Evolutionary conservation across 2,888 invertebrate genomes (phyloP).

Genomic region (Drosophila mercatorum): DNA sequence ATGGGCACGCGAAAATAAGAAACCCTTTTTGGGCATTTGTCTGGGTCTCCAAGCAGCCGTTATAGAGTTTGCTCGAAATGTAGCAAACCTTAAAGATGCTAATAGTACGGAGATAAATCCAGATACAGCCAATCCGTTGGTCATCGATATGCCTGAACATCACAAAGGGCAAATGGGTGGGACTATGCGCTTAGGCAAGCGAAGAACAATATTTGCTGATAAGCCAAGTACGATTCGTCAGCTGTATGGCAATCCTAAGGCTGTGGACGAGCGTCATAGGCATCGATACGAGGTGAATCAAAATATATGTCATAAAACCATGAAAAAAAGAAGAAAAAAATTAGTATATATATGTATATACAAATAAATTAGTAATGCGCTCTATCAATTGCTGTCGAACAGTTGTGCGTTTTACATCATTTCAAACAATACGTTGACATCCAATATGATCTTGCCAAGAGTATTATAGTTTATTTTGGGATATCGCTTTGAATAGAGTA

Average conservation of each 20-base stretch:
- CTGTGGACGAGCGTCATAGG: conserved; percentile 96
- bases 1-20: conserved; percentile 95
- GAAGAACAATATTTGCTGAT: conserved; percentile 92
- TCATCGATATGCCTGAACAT: conserved; percentile 99
- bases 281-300: conserved; percentile 99
- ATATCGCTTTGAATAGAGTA: conserved; percentile 5
- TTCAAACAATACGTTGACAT: conserved; percentile 16
- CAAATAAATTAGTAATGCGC: neutral
- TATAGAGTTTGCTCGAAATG: conserved; percentile 96
- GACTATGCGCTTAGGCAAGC: conserved; percentile 98
- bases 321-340: too few relatives aligned
- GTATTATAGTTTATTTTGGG: conserved; percentile 6
- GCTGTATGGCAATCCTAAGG: conserved; percentile 91
- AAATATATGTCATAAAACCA: too few relatives aligned
- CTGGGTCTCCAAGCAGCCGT: conserved; percentile 99
- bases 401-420: neutral
- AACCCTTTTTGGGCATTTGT: conserved; percentile 98
- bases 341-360: neutral
- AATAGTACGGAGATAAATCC: conserved; percentile 94
- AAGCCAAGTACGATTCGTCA: conserved; percentile 87
- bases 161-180: conserved; percentile 97
- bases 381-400: neutral
- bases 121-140: conserved; percentile 90
- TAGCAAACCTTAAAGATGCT: conserved; percentile 90
- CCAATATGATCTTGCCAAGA: conserved; percentile 2